Evolutionary conservation across 2,113 vertebrate species (phyloP).

Genomic region (Podarcis raffonei): DNA sequence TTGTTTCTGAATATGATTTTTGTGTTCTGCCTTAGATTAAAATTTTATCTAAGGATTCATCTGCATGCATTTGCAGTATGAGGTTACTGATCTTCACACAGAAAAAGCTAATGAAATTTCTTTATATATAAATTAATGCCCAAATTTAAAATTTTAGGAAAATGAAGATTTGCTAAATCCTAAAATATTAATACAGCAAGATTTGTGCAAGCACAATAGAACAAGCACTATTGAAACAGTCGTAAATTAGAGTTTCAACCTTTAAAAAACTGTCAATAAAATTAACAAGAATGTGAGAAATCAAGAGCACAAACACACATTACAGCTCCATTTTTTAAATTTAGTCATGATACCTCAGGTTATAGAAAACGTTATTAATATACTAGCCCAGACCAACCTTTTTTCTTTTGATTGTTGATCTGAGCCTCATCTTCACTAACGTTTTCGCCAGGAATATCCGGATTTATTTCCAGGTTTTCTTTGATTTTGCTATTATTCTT

Average conservation of each 20-base stretch:
- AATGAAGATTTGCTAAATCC: not conserved
- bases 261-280: not conserved
- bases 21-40: too few relatives aligned
- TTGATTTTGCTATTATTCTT: conserved; percentile 85
- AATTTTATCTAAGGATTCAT: too few relatives aligned
- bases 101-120: not conserved
- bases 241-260: not conserved
- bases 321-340: not conserved
- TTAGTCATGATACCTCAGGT: not conserved
- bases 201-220: not conserved
- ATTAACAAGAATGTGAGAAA: not conserved
- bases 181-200: not conserved
- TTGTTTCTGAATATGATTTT: not conserved
- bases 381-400: conserved; percentile 73
- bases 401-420: conserved; percentile 81
- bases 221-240: not conserved
- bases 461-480: conserved; percentile 83
- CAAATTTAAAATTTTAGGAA: too few relatives aligned
- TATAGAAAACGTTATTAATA: not conserved
- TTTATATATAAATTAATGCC: not conserved
- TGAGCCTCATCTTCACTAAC: conserved; percentile 80
- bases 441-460: conserved; percentile 72
- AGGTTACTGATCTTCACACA: too few relatives aligned
- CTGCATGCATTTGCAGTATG: too few relatives aligned
- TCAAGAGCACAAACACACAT: not conserved